Percentiles rank a stretch among this genome's conserved stretches.
phyloP scores from a whole-genome alignment of 2,113 vertebrate species.

The Struthio camelus region DNA sequence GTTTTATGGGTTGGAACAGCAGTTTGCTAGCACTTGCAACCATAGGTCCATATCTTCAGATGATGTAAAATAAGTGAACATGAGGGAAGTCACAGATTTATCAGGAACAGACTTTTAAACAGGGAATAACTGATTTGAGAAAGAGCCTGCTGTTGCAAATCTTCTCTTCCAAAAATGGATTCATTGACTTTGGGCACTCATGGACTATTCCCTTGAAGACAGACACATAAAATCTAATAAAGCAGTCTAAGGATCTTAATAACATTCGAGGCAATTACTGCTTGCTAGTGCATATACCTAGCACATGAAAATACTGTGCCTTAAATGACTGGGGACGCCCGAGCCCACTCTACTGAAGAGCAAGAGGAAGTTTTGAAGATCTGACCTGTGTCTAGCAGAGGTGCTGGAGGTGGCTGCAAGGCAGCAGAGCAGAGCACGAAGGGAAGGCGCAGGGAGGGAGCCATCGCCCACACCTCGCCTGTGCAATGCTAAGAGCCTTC shows the following conservation, averaged over 20 bases:
- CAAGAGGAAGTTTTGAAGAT: not conserved
- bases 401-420: not conserved
- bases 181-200: not conserved
- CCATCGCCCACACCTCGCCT: not conserved
- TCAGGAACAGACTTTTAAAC: not conserved
- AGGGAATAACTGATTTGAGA: not conserved
- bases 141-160: not conserved
- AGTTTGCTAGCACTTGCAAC: not conserved
- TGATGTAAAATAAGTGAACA: not conserved
- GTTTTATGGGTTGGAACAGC: conserved; percentile 26
- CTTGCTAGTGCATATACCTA: not conserved
- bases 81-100: not conserved
- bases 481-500: not conserved
- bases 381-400: not conserved
- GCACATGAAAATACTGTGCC: not conserved
- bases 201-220: not conserved
- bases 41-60: not conserved
- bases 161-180: not conserved
- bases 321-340: not conserved
- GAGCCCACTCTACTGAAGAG: not conserved
- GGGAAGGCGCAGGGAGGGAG: not conserved
- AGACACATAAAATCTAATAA: not conserved
- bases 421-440: not conserved
- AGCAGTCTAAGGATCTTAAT: not conserved
- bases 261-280: not conserved